Evolutionary conservation across 1,140 invertebrate genomes (phyloP).

Genomic region (Pantala flavescens): DNA sequence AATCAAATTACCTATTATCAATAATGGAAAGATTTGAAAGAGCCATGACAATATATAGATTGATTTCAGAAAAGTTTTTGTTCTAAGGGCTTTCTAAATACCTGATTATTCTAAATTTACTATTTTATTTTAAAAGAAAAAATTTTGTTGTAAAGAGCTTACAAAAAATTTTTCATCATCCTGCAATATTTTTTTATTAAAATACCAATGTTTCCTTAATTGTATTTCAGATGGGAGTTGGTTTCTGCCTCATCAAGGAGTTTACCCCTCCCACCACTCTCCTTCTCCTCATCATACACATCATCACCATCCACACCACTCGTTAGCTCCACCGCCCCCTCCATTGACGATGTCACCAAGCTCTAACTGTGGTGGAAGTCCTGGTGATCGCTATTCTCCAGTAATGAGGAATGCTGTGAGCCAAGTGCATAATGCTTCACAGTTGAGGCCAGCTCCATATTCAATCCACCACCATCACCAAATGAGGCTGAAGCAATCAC

Average conservation of each 20-base stretch:
- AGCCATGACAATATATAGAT: too few species aligned
- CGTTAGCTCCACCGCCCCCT: neutral
- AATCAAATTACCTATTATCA: too few species aligned
- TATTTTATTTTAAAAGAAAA: too few species aligned
- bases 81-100: too few species aligned
- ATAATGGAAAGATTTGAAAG: too few species aligned
- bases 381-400: neutral
- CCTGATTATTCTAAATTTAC: too few species aligned
- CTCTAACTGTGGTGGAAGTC: neutral
- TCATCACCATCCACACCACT: neutral
- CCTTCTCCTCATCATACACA: neutral
- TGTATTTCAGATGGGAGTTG: neutral
- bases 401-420: neutral
- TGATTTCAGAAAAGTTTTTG: too few species aligned
- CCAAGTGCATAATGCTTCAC: neutral
- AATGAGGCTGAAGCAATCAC: neutral
- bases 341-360: neutral
- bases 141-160: too few species aligned
- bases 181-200: too few species aligned
- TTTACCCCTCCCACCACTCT: neutral
- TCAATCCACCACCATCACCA: neutral
- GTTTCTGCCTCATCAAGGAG: neutral
- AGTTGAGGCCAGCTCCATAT: neutral
- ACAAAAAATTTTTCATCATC: too few species aligned
- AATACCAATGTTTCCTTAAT: neutral